Conservation (phyloP, 2,888 invertebrate genomes). For the Stenodera caucasica region DNA sequence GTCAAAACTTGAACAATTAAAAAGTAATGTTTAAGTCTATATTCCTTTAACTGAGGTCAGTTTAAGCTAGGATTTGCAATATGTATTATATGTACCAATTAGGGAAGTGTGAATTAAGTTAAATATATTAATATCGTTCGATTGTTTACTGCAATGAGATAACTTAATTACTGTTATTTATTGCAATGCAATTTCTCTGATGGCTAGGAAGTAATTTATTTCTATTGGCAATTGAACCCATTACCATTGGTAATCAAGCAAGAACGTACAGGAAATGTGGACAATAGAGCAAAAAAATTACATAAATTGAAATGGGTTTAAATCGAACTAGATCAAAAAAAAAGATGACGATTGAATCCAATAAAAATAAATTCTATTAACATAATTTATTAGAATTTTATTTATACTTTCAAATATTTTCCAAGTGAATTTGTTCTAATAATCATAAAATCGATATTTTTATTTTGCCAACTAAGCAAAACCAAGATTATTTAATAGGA, state of each 20-base stretch:
- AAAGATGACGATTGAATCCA: neutral
- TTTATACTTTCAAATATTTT: neutral
- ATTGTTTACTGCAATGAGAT: neutral
- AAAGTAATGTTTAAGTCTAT: no score
- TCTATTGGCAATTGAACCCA: conserved; percentile 4
- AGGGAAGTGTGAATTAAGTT: neutral
- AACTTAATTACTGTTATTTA: neutral
- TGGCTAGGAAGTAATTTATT: conserved; percentile 1
- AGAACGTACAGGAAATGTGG: conserved; percentile 23
- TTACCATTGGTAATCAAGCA: neutral
- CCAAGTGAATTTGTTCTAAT: conserved; percentile 32
- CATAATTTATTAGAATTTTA: neutral
- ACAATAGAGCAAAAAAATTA: neutral
- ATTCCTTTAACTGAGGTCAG: no score
- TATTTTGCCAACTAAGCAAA: conserved; percentile 17
- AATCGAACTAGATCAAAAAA: no score
- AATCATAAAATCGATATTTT: conserved; percentile 3
- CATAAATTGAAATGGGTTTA: neutral
- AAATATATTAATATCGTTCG: neutral
- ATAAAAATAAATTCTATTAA: neutral
- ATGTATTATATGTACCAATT: no score
- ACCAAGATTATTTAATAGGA: conserved; percentile 41
- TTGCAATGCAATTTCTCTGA: neutral
- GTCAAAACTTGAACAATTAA: no score
- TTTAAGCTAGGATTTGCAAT: no score